These are phyloP conservation scores for Polypedilum vanderplanki DNA, from an alignment of 1,140 invertebrate species.

Conservation along the genomic window DNA sequence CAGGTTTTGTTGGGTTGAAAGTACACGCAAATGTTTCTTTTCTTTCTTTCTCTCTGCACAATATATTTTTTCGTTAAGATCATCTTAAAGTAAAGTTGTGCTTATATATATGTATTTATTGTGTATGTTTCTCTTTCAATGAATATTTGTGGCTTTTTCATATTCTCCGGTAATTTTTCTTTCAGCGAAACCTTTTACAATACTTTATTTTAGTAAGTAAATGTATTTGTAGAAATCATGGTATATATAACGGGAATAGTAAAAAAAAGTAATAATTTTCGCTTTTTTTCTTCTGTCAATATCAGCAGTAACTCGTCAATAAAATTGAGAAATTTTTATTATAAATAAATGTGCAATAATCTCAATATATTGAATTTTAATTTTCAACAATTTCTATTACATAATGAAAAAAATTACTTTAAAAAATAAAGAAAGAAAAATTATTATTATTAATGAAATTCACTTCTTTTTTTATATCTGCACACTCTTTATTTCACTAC, in stretches of 20 bases:
- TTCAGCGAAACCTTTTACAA: background rate
- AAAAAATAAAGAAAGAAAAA: too few relatives aligned
- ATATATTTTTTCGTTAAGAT: constrained; percentile 7
- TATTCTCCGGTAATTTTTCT: constrained; percentile 13
- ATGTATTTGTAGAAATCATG: background rate
- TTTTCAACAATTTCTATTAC: constrained; percentile 2
- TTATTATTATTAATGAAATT: background rate
- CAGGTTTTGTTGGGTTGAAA: background rate
- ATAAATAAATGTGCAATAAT: background rate
- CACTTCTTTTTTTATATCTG: background rate
- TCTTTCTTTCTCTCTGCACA: too few relatives aligned
- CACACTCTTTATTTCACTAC: background rate
- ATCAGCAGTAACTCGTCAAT: background rate
- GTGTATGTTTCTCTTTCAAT: background rate
- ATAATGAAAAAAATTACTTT: background rate
- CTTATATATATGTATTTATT: background rate
- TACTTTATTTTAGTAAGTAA: background rate
- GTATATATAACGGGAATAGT: constrained; percentile 22
- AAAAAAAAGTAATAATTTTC: background rate
- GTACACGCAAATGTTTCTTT: background rate
- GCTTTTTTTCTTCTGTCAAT: background rate
- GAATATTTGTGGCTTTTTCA: constrained; percentile 14
- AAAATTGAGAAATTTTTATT: background rate
- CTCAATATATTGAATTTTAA: too few relatives aligned
- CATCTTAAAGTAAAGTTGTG: background rate